Percentiles rank a stretch among this genome's conserved stretches.
phyloP scores from a whole-genome alignment of 2,113 vertebrate genomes.

The Pseudopipra pipra region DNA sequence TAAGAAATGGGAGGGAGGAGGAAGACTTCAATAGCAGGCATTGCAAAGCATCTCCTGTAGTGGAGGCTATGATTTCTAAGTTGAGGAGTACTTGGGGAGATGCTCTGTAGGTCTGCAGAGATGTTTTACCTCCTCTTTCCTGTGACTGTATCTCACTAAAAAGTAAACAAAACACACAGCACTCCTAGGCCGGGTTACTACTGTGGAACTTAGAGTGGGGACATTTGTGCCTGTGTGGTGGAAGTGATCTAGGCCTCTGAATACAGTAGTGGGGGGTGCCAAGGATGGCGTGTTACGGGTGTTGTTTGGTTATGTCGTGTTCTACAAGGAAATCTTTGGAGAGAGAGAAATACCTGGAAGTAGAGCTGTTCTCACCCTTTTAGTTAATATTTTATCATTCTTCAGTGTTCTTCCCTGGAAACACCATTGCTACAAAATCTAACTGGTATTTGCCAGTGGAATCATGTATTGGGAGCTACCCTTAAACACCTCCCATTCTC shows the following conservation, averaged over 20 bases:
- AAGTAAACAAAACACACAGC: not conserved
- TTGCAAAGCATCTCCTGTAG: not conserved
- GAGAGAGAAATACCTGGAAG: not conserved
- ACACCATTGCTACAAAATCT: not conserved
- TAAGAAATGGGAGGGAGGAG: not conserved
- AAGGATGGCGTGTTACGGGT: not conserved
- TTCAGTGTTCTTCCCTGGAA: not conserved
- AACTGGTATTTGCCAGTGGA: not conserved
- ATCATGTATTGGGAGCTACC: not conserved
- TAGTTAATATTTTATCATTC: not conserved
- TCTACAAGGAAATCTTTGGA: not conserved
- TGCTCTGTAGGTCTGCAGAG: not conserved
- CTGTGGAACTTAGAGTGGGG: not conserved
- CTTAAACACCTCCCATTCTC: not conserved
- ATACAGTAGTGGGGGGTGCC: not conserved
- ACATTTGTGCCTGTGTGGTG: not conserved
- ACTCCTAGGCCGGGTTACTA: not conserved
- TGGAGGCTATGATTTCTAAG: not conserved
- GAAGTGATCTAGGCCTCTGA: not conserved
- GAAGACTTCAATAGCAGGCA: not conserved
- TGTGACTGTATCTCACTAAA: not conserved
- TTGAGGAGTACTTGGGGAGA: not conserved
- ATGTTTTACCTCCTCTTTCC: not conserved
- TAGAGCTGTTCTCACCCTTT: not conserved
- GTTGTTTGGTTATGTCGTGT: not conserved